Conservation (phyloP, 2,797 vertebrate species). For the Gastrophryne carolinensis region DNA sequence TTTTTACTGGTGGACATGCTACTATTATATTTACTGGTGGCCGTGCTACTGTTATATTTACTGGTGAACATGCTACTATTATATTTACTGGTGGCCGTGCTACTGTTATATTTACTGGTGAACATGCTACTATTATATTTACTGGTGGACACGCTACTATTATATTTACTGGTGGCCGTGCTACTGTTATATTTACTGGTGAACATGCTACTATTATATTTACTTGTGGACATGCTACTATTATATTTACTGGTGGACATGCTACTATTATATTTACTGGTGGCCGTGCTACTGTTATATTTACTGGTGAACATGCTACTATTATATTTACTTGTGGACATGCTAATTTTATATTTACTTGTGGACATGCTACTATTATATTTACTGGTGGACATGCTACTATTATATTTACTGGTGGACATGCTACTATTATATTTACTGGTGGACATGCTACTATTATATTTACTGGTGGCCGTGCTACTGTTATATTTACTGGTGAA, state of each 20-base stretch:
- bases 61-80: neutral
- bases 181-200: neutral
- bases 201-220: neutral
- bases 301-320: neutral
- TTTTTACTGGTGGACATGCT: too few relatives aligned
- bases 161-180: too few relatives aligned
- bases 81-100: too few relatives aligned
- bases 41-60: too few relatives aligned
- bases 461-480: neutral
- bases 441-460: neutral
- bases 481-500: too few relatives aligned
- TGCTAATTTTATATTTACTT: neutral
- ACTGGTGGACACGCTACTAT: neutral
- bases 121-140: too few relatives aligned
- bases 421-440: neutral
- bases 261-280: neutral
- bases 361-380: too few relatives aligned
- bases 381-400: neutral
- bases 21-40: neutral
- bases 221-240: neutral
- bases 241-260: too few relatives aligned
- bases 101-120: neutral
- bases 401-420: too few relatives aligned
- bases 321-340: too few relatives aligned
- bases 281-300: too few relatives aligned